Evolutionary conservation across 2,797 vertebrate species (phyloP), one percentile per base, ranked within the genome.

Genomic region (Macropus fuliginosus): DNA sequence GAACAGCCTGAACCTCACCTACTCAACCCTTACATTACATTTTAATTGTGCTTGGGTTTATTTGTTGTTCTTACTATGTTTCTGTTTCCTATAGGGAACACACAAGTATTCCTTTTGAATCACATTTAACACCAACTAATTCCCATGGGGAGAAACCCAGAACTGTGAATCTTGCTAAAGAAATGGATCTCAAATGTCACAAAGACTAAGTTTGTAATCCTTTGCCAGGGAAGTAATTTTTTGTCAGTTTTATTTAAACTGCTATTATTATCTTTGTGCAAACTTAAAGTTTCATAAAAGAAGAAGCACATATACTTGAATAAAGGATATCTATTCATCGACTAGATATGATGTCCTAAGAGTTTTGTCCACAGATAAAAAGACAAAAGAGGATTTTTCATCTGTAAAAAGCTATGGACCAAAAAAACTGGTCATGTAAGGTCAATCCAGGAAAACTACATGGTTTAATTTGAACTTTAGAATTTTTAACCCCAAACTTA

Each of bases 191-290:
- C n/a, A 46, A 90, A 81, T 56, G 55, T 46, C 40, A 2, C 91
- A 92, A 93, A 55, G 13, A 52, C 29, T 94, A 34, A 89, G 94
- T 94, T 92, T 95, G 28, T 74, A 96, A 56, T 2, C 27, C 74
- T 96, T 94, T 92, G 46, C 52, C 95, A 57, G 18, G 50, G 66
- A 27, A 93, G 91, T 91, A 1, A 81, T 95, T 95, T 95, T 90
- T 91, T 97, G 91, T 91, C 91, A 91, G 81, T 92, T 97, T 96
- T 55, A 96, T 95, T 95, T 92, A 97, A 97, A 91, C 54, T 62
- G 6, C 91, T 94, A 95, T 97, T 96, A 95, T 87, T 92, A 92
- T 12, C 2, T 95, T 95, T 91, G 91, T 96, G 46, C 28, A 94
- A 90, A 46, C 94, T 94, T 92, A 91, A 50, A 27, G n/a, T 18